Percentiles rank a stretch among this genome's conserved stretches.
phyloP scores from a whole-genome alignment of 2,888 invertebrate species.

The Reticulitermes lucifugus region DNA sequence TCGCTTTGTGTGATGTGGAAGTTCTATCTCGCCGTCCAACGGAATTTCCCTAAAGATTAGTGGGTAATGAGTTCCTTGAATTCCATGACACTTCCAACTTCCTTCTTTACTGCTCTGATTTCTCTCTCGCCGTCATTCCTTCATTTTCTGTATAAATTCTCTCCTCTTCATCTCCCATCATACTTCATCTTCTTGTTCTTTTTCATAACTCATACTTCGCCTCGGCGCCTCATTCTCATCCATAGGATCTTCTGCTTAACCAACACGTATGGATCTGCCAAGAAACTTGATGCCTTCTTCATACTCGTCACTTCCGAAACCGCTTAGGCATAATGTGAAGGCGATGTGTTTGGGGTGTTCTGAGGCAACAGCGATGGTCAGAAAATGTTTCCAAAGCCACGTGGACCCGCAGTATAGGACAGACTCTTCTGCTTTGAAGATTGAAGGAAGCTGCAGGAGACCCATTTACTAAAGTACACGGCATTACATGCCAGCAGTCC shows the following conservation, averaged over 20 bases:
- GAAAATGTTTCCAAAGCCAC: too few relatives aligned
- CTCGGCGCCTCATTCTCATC: neutral
- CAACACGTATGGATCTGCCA: neutral
- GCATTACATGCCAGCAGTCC: too few relatives aligned
- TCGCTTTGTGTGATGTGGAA: slow-evolving; percentile 10
- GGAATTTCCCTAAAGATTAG: slow-evolving; percentile 41
- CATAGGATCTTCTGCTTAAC: neutral
- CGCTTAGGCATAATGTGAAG: too few relatives aligned
- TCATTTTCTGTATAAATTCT: slow-evolving; percentile 26
- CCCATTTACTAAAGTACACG: too few relatives aligned
- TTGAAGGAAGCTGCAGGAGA: too few relatives aligned
- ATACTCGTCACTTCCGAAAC: too few relatives aligned
- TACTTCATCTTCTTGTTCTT: slow-evolving; percentile 20
- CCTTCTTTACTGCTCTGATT: slow-evolving; percentile 10
- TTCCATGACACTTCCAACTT: slow-evolving; percentile 36
- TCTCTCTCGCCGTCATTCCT: slow-evolving; percentile 18
- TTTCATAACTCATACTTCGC: slow-evolving; percentile 15
- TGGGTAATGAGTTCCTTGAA: slow-evolving; percentile 39
- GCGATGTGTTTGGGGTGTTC: too few relatives aligned
- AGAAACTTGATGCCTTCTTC: too few relatives aligned
- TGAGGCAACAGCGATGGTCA: too few relatives aligned
- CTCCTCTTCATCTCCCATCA: neutral
- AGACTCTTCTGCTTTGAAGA: too few relatives aligned
- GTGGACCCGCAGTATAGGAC: too few relatives aligned
- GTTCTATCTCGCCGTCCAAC: neutral